A percentile compares a stretch with the other conserved stretches of the same genome.
Evolutionary conservation across 2,888 invertebrate species (phyloP).

Genomic region (Nephrotoma guestfalica): DNA sequence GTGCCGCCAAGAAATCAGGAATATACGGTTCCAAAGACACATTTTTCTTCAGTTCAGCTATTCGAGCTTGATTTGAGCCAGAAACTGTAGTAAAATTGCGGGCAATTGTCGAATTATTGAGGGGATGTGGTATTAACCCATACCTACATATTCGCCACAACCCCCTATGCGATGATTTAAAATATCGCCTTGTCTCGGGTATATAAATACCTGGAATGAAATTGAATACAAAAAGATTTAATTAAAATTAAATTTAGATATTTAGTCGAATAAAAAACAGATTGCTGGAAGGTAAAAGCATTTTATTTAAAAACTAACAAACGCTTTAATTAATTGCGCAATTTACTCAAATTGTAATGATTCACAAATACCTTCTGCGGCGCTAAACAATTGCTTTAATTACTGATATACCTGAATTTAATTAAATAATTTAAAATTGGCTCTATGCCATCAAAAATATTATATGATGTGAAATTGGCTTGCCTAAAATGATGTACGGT

Average conservation of each 20-base stretch:
- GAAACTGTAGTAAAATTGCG: slow-evolving; percentile 38
- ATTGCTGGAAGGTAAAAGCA: background rate
- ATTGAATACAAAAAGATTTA: background rate
- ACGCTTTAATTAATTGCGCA: background rate
- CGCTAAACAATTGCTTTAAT: background rate
- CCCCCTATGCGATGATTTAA: slow-evolving; percentile 53
- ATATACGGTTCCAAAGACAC: slow-evolving; percentile 22
- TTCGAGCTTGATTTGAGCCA: slow-evolving; percentile 18
- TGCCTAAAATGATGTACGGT: background rate
- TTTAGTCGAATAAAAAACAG: background rate
- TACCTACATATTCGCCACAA: slow-evolving; percentile 42
- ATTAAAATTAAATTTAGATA: background rate
- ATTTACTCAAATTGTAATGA: background rate
- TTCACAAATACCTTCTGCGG: background rate
- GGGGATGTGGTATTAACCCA: slow-evolving; percentile 27
- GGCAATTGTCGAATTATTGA: slow-evolving; percentile 39
- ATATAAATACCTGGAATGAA: slow-evolving; percentile 39
- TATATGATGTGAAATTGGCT: background rate
- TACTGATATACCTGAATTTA: background rate
- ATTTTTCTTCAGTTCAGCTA: slow-evolving; percentile 23
- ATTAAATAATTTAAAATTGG: background rate
- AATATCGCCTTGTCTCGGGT: slow-evolving; percentile 39
- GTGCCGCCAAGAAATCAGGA: slow-evolving; percentile 18
- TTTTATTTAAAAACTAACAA: background rate
- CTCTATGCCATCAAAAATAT: background rate